phyloP scores from a whole-genome alignment of 2,797 vertebrate species.

The Pseudochirops cupreus region DNA sequence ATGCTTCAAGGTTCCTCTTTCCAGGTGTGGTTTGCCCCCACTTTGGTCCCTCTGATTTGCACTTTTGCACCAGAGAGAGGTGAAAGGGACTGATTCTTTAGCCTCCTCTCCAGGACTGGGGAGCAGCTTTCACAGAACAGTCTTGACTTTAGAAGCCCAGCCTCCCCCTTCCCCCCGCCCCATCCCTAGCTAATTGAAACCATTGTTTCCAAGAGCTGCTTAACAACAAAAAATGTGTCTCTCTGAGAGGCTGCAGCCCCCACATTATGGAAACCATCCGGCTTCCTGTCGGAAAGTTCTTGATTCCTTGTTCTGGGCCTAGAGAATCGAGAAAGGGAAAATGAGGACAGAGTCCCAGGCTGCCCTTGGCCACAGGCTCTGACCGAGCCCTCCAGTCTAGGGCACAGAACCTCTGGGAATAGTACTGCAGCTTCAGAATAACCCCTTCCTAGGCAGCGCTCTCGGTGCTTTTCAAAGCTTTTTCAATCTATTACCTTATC shows the following conservation, averaged over 20 bases:
- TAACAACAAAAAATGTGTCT: slow-evolving; percentile 1
- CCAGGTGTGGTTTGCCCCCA: background rate
- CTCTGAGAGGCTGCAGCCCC: background rate
- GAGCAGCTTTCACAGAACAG: background rate
- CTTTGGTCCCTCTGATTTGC: background rate
- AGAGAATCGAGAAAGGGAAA: background rate
- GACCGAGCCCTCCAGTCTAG: background rate
- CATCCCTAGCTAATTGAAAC: background rate
- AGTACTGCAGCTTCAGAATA: background rate
- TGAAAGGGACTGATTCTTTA: background rate
- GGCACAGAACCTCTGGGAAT: background rate
- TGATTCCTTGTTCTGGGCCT: background rate
- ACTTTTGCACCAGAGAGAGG: background rate
- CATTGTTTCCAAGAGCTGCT: slow-evolving; percentile 11
- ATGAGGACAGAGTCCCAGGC: background rate
- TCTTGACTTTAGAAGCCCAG: background rate
- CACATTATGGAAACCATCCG: background rate
- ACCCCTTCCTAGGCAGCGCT: background rate
- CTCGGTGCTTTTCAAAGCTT: background rate
- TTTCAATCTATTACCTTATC: background rate
- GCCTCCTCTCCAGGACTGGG: background rate
- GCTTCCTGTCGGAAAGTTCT: background rate
- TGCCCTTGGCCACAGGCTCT: background rate
- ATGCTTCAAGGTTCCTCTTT: background rate
- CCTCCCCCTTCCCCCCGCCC: background rate